Conservation (phyloP, 2,797 vertebrate genomes). For the Lagocephalus sceleratus region DNA sequence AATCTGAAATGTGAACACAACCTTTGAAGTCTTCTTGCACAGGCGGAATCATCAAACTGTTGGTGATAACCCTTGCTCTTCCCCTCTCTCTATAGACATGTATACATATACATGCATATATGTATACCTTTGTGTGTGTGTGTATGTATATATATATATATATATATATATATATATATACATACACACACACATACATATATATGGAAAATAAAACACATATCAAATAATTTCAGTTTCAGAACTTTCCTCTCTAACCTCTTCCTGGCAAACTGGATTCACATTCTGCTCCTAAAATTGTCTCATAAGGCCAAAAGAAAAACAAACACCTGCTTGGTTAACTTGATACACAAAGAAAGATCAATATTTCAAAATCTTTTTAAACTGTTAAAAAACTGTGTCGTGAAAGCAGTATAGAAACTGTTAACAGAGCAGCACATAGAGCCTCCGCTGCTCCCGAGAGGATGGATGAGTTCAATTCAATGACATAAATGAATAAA, state of each 20-base stretch:
- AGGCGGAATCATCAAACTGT: no score
- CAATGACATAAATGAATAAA: constrained; percentile 18
- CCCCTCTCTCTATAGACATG: no score
- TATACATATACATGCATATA: no score
- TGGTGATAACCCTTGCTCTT: no score
- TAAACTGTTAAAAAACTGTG: constrained; percentile 1
- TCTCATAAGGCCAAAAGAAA: constrained; percentile 1
- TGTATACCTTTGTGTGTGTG: no score
- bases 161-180: no score
- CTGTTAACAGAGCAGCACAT: constrained; percentile 16
- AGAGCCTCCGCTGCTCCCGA: constrained; percentile 20
- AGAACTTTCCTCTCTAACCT: constrained; percentile 3
- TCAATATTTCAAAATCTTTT: constrained; percentile 26
- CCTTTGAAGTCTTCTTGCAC: no score
- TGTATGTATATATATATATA: neutral
- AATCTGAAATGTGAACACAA: no score
- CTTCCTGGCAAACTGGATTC: constrained; percentile 10
- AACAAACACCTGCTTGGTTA: constrained; percentile 8
- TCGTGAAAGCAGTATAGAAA: constrained; percentile 26
- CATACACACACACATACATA: no score
- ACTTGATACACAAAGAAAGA: constrained; percentile 29
- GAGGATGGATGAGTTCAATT: constrained; percentile 43
- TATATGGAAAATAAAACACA: neutral
- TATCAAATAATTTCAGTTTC: no score
- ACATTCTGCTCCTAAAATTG: constrained; percentile 5